These are phyloP conservation scores for Dynastes grantii DNA, from an alignment of 2,888 invertebrate genomes.

Conservation along the genomic window DNA sequence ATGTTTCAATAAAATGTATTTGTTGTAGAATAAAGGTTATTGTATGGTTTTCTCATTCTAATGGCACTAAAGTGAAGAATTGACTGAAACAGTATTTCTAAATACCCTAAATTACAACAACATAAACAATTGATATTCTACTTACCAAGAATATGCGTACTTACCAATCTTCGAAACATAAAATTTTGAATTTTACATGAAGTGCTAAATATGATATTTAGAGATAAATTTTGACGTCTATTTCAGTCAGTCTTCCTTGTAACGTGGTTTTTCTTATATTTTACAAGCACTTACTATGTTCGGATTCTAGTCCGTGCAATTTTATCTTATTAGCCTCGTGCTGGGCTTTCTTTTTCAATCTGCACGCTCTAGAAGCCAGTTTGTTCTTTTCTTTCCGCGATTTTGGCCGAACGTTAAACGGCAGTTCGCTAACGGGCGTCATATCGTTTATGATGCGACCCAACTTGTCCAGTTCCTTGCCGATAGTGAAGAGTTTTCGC, in stretches of 20 bases:
- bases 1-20: no score
- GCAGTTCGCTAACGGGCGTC: constrained; percentile 95
- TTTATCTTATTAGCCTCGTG: constrained; percentile 99
- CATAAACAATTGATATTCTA: constrained; percentile 38
- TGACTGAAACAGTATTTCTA: constrained; percentile 36
- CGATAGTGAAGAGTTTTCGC: constrained; percentile 90
- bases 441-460: constrained; percentile 95
- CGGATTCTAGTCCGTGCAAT: constrained; percentile 91
- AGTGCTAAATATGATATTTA: constrained; percentile 39
- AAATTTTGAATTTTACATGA: constrained; percentile 21
- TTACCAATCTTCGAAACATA: constrained; percentile 32
- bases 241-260: constrained; percentile 43
- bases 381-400: constrained; percentile 99
- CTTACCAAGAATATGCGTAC: constrained; percentile 38
- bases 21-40: not conserved
- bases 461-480: constrained; percentile 92
- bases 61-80: constrained; percentile 21
- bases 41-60: not conserved
- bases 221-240: constrained; percentile 46
- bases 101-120: constrained; percentile 36
- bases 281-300: constrained; percentile 85
- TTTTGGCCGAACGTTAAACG: constrained; percentile 90
- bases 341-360: constrained; percentile 98
- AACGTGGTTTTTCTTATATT: constrained; percentile 29
- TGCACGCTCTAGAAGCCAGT: constrained; percentile 95